These are phyloP conservation scores for Stichodactyla helianthus DNA, from an alignment of 64 coral and sea anemone species.

Conservation along the genomic window DNA sequence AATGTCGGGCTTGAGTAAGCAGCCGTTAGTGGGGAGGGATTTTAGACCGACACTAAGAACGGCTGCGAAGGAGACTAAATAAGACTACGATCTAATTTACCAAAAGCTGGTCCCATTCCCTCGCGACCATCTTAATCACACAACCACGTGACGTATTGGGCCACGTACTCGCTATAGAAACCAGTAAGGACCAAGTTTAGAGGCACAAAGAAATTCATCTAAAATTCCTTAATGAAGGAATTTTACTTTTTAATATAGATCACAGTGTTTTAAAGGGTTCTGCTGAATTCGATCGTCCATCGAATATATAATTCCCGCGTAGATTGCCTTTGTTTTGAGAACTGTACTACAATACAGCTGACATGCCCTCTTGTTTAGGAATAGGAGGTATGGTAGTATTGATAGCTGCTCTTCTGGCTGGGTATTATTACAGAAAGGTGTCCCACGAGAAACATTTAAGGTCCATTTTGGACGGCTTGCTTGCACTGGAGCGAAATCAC, in stretches of 20 bases:
- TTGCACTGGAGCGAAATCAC: slow-evolving; percentile 25
- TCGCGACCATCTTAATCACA: background rate
- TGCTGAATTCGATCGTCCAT: background rate
- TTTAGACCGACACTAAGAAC: no score
- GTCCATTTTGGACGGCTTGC: slow-evolving; percentile 55
- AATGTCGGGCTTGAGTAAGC: no score
- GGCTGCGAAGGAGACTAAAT: no score
- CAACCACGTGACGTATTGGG: background rate
- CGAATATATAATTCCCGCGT: background rate
- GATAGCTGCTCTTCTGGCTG: background rate
- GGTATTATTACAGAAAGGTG: slow-evolving; percentile 19
- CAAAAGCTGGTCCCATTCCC: background rate
- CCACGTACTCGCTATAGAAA: background rate
- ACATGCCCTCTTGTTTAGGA: background rate
- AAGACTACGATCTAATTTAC: no score
- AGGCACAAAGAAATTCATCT: background rate
- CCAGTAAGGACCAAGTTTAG: background rate
- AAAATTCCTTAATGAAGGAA: background rate
- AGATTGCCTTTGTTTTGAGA: background rate
- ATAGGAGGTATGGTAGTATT: background rate
- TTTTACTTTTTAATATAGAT: background rate
- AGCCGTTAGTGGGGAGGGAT: no score
- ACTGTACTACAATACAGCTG: background rate
- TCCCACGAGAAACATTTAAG: slow-evolving; percentile 27
- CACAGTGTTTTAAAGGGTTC: background rate